Base-by-base conservation (phyloP, 2,888 invertebrate genomes). In the Drosophila dives region DNA sequence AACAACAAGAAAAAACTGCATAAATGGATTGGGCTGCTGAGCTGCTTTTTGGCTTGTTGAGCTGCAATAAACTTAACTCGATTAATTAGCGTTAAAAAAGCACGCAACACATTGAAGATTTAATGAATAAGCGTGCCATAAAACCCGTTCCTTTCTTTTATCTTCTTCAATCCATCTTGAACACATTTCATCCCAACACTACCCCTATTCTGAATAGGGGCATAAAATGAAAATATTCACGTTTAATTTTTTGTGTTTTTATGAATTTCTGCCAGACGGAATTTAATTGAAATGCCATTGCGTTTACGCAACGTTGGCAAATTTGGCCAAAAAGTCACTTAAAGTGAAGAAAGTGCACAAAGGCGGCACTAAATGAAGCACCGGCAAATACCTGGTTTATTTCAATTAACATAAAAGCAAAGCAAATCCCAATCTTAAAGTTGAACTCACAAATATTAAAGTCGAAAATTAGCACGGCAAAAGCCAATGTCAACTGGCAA, bases 71-170 rank as follows among this genome's bases (percentile, higher is more conserved):
- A 72, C 64, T 79, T 68, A 82, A 85, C 73, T 70, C 76, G 80
- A 85, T 85, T 81, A 81, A 85, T 79, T 73, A 82, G 76, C 76
- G 58, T 79, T 70, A 75, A 78, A 77, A 74, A 58, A 66, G 75
- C 70, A 62, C 54, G 78, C 79, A 71, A 73, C 83, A 73, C 67
- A 79, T 80, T 82, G 67, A 63, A 62, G 73, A 82, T 54, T 76
- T 79, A 71, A 73, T 80, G 76, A 70, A 76, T 76, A 65, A 79
- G 59, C 59, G 34, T 62, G 62, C 62, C 58, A 59, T 68, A 75
- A 75, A 71, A 62, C 32, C 36, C 26, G 17, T 55, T 55, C 23
- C 45, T 45, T 23, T 7, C 8, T 23, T 23, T 17, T 34, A 17
- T 34, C 34, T 11, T 12, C 26, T 6, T 32, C 29, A 8, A 11